These are phyloP conservation scores for Apotomis betuletana DNA, from an alignment of 2,888 invertebrate species.

Conservation along the genomic window DNA sequence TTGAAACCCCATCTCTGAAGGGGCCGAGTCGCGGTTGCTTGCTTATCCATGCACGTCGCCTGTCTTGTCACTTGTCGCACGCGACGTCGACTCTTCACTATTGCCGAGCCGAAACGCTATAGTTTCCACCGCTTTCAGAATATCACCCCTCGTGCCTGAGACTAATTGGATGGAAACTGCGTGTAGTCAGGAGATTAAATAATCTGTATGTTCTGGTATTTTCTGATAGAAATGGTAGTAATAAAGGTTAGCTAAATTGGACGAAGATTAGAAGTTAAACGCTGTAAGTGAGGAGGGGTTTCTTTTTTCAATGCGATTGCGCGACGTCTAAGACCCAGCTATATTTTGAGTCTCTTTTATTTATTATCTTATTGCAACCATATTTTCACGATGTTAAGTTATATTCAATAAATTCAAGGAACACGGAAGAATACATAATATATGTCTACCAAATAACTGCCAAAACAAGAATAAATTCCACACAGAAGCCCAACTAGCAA, in stretches of 20 bases:
- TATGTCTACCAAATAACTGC: too few species aligned
- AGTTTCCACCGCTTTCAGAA: conserved; percentile 59
- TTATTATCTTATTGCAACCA: too few species aligned
- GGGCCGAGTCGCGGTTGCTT: conserved; percentile 57
- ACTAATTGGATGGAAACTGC: conserved; percentile 43
- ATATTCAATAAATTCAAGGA: too few species aligned
- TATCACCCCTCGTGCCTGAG: conserved; percentile 29
- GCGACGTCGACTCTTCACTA: conserved; percentile 65
- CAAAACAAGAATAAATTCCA: too few species aligned
- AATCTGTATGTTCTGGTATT: conserved; percentile 12
- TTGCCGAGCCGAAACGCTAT: conserved; percentile 61
- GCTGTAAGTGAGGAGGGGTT: too few species aligned
- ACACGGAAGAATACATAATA: too few species aligned
- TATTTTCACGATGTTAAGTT: too few species aligned
- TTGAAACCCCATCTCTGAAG: conserved; percentile 46
- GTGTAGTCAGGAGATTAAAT: conserved; percentile 28
- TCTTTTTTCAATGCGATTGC: too few species aligned
- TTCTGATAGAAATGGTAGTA: conserved; percentile 1
- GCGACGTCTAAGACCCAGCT: too few species aligned
- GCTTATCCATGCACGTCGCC: conserved; percentile 73
- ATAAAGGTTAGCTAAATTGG: neutral
- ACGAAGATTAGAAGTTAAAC: too few species aligned
- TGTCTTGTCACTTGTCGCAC: conserved; percentile 78
- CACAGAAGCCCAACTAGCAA: too few species aligned
- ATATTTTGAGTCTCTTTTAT: too few species aligned